Conservation (phyloP, 2,113 vertebrate genomes). For the Sciurus niger region DNA sequence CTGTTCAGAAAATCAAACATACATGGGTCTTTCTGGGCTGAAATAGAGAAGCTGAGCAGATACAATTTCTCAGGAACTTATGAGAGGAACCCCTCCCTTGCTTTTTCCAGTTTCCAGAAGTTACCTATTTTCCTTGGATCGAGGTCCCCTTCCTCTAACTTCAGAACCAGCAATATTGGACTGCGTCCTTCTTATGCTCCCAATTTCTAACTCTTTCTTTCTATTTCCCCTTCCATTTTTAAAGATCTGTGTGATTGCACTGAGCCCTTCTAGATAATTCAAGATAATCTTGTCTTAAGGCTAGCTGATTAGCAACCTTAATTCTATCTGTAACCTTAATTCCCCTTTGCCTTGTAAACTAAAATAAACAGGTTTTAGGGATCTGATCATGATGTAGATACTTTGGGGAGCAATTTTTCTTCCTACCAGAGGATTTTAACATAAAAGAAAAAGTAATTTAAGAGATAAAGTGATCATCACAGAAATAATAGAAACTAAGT, state of each 20-base stretch:
- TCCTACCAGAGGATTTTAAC: neutral
- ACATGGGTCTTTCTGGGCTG: neutral
- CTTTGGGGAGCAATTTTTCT: neutral
- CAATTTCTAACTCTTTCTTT: neutral
- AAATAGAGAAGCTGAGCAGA: neutral
- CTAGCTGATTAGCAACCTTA: neutral
- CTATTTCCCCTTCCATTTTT: neutral
- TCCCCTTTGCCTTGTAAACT: neutral
- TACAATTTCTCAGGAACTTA: neutral
- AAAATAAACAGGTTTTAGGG: neutral
- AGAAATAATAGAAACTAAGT: neutral
- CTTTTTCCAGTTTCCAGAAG: neutral
- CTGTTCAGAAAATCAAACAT: neutral
- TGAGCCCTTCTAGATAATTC: neutral
- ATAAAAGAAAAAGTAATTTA: neutral
- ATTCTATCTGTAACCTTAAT: neutral
- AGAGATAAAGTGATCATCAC: neutral
- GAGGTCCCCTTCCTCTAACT: neutral
- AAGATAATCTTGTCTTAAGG: neutral
- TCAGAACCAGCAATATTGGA: neutral
- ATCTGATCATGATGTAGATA: neutral
- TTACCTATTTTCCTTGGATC: neutral
- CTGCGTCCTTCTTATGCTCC: neutral
- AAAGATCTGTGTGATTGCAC: neutral
- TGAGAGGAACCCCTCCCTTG: neutral